These are phyloP conservation scores for Choloepus hoffmanni DNA, from an alignment of 2,113 vertebrate genomes.

Conservation along the genomic window DNA sequence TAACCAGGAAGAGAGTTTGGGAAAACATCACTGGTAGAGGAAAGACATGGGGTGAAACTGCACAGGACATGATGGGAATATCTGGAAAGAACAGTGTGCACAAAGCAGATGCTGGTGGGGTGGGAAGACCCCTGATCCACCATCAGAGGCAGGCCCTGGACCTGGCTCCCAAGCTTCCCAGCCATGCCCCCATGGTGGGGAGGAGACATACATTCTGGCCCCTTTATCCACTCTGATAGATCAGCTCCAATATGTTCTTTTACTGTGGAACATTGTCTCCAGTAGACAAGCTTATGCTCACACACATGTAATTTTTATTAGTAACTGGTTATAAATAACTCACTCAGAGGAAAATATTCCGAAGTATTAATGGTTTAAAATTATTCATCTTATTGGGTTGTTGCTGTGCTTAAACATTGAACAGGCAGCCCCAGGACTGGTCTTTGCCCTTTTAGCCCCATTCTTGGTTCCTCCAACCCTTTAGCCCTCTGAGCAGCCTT, in stretches of 20 bases:
- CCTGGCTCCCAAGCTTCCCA: not conserved
- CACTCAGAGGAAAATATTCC: constrained; percentile 82
- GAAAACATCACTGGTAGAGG: not conserved
- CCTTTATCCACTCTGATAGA: not conserved
- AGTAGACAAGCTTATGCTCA: not conserved
- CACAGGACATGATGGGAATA: not conserved
- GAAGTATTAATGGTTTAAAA: constrained; percentile 85
- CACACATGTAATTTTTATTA: constrained; percentile 52
- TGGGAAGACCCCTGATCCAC: not conserved
- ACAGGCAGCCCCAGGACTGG: not conserved
- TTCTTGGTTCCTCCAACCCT: not conserved
- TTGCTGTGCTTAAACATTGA: constrained; percentile 56
- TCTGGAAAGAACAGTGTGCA: not conserved
- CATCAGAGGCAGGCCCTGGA: not conserved
- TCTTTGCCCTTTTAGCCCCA: not conserved
- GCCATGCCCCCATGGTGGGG: not conserved
- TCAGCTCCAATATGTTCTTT: not conserved
- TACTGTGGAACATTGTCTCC: not conserved
- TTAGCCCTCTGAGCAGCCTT: not conserved
- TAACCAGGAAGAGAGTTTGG: not conserved
- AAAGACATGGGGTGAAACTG: not conserved
- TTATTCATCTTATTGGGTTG: constrained; percentile 82
- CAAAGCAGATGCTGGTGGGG: not conserved
- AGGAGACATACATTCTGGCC: not conserved
- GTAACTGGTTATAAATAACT: constrained; percentile 85